phyloP scores from a whole-genome alignment of 2,797 vertebrate genomes.

The Ctenosaura bakeri region DNA sequence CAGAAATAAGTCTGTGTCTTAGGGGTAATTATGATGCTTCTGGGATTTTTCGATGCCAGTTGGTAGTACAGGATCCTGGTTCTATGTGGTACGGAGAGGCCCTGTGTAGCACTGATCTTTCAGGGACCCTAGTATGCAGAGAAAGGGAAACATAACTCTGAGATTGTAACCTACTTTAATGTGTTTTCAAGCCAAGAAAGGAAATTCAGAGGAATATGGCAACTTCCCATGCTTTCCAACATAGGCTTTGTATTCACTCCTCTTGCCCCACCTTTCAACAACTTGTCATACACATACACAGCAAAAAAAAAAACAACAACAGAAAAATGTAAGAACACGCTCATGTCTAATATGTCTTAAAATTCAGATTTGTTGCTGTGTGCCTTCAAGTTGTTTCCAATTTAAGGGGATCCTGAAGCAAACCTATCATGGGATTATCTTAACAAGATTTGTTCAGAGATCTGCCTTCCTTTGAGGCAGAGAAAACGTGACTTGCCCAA shows the following conservation, averaged over 20 bases:
- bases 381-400: no score
- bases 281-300: neutral
- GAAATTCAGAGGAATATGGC: neutral
- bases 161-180: neutral
- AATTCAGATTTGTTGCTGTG: no score
- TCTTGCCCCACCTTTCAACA: neutral
- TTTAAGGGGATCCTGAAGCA: no score
- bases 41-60: neutral
- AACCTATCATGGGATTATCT: no score
- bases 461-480: no score
- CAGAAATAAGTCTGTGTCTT: no score
- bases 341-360: neutral
- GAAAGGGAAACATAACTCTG: no score
- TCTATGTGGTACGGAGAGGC: neutral
- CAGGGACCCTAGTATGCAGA: no score
- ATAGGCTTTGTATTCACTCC: neutral
- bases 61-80: neutral
- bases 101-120: neutral
- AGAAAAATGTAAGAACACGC: neutral
- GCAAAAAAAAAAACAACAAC: neutral
- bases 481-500: no score
- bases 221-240: neutral
- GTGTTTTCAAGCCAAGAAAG: neutral
- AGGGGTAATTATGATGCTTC: neutral
- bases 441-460: no score